Conservation (phyloP, 1,140 invertebrate species). For the Bilobella aurantiaca region DNA sequence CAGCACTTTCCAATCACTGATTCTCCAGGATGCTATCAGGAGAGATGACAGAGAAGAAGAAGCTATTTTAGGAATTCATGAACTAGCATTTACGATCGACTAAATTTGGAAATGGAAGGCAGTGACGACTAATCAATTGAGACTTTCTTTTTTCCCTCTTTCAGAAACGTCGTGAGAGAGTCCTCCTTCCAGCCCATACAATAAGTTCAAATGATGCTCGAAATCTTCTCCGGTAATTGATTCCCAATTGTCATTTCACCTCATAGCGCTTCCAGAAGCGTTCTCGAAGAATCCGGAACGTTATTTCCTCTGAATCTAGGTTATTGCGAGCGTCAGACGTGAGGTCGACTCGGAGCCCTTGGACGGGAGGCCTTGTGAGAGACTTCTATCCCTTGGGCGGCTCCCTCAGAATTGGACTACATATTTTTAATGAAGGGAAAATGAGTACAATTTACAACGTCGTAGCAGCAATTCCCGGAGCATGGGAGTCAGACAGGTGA, state of each 20-base stretch:
- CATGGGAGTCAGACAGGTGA: constrained; percentile 40
- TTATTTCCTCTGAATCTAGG: not conserved
- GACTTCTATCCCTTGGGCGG: constrained; percentile 36
- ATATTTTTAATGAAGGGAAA: constrained; percentile 33
- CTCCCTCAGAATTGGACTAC: constrained; percentile 22
- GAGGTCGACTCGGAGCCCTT: constrained; percentile 20
- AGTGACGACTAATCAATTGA: not conserved
- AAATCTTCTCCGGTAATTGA: constrained; percentile 29
- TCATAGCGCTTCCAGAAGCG: not conserved
- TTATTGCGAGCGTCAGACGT: constrained; percentile 11
- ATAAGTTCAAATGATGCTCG: constrained; percentile 26
- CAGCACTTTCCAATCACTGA: not conserved
- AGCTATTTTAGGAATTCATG: not conserved
- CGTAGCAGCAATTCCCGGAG: constrained; percentile 35
- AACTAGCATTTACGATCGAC: not conserved
- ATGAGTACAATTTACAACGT: constrained; percentile 35
- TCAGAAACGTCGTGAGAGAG: constrained; percentile 20
- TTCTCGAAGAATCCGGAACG: not conserved
- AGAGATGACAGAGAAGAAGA: not conserved
- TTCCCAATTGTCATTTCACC: not conserved
- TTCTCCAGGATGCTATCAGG: not conserved
- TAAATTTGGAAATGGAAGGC: not conserved
- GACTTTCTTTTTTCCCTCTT: constrained; percentile 14
- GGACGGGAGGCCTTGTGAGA: constrained; percentile 37
- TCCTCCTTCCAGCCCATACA: constrained; percentile 23